Conservation (phyloP, 2,888 invertebrate genomes). For the Lysandra coridon region DNA sequence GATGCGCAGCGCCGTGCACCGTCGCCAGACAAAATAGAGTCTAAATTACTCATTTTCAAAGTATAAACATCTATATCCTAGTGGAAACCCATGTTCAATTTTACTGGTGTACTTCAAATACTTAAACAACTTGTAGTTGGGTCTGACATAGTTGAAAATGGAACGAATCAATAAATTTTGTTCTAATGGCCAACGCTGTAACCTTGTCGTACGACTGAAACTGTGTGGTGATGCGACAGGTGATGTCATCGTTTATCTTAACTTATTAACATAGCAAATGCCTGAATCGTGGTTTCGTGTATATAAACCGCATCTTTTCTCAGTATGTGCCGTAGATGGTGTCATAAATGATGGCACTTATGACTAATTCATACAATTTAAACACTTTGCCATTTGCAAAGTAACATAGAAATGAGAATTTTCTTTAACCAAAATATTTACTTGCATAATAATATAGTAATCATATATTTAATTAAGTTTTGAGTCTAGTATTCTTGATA, state of each 20-base stretch:
- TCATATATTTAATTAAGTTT: background rate
- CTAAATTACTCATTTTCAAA: background rate
- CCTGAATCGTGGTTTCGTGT: conserved; percentile 37
- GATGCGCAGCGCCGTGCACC: background rate
- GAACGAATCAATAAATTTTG: conserved; percentile 23
- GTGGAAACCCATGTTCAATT: background rate
- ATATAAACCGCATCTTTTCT: conserved; percentile 16
- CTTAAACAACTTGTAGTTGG: background rate
- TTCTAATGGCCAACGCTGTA: conserved; percentile 27
- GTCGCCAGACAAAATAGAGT: background rate
- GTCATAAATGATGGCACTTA: conserved; percentile 8
- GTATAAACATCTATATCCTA: background rate
- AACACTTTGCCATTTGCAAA: background rate
- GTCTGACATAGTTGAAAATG: conserved; percentile 7
- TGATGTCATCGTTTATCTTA: conserved; percentile 44
- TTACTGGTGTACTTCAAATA: background rate
- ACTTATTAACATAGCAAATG: conserved; percentile 40
- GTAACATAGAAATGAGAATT: background rate
- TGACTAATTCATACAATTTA: background rate
- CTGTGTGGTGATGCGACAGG: conserved; percentile 40
- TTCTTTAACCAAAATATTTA: background rate
- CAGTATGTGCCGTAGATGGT: background rate
- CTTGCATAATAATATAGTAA: background rate
- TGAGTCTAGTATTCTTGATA: background rate
- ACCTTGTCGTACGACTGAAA: conserved; percentile 37